A percentile compares a stretch with the other conserved stretches of the same genome.
These are phyloP conservation scores for Antechinus flavipes DNA, from an alignment of 2,113 vertebrate species.

Conservation along the genomic window DNA sequence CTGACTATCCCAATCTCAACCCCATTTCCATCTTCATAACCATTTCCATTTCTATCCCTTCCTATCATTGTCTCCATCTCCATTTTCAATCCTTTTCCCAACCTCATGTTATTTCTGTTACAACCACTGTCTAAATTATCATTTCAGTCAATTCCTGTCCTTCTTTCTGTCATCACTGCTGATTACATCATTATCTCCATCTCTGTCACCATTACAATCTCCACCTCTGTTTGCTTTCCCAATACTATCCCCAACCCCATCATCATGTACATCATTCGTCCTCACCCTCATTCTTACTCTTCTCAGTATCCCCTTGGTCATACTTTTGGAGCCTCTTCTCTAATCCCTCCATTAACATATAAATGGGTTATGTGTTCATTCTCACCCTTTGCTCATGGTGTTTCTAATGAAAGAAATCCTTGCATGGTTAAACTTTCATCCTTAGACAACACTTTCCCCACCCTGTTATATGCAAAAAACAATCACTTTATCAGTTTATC, in stretches of 20 bases:
- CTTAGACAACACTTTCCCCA: background rate
- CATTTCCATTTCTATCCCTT: background rate
- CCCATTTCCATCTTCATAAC: background rate
- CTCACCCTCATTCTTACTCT: background rate
- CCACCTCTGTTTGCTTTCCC: background rate
- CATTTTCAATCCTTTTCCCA: background rate
- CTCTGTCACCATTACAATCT: background rate
- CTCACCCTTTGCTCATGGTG: background rate
- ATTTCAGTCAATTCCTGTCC: background rate
- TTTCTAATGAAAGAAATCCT: background rate
- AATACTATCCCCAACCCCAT: background rate
- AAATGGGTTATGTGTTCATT: background rate
- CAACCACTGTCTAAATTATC: background rate
- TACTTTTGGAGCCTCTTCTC: background rate
- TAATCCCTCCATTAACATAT: background rate
- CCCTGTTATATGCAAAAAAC: background rate
- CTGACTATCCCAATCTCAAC: background rate
- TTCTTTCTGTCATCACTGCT: background rate
- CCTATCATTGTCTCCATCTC: background rate
- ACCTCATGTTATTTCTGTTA: background rate
- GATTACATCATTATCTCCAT: background rate
- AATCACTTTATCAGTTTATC: background rate
- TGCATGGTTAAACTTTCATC: background rate
- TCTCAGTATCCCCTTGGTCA: background rate
- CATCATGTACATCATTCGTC: background rate